Base-by-base conservation (phyloP, 2,888 invertebrate genomes). In the Julus scanicus region DNA sequence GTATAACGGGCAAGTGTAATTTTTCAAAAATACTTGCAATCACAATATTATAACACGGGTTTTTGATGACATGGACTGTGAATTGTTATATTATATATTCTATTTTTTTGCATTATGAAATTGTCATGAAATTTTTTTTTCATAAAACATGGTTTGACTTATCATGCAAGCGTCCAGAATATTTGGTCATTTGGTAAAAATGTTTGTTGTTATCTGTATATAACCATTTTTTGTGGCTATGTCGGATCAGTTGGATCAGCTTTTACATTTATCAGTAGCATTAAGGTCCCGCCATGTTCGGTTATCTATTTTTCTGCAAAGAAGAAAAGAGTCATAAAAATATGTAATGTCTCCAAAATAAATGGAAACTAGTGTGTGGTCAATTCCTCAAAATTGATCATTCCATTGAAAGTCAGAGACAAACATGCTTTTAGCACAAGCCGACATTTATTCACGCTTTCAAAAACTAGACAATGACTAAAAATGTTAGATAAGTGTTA, bases 311-410 rank as follows among this genome's bases (percentile, higher is more conserved):
- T 57, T n/a, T 63, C 57, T 63, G 57, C 2, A 63, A n/a, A 63
- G n/a, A 63, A n/a, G n/a, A 57, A 63, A 63, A 6, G 57, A 63
- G 57, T 63, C 57, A 63, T 63, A 63, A 63, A 63, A 63, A 63
- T 63, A 63, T 63, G 57, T n/a, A 63, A 63, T 63, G 57, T 63
- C 57, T 63, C 57, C 57, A 63, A 63, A 63, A 63, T 63, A 63
- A 63, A 63, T 63, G 57, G 57, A 63, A 63, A 63, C 57, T n/a
- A 15, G 57, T 63, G 57, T 63, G 57, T 63, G 57, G 57, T 63
- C 57, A 63, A 15, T 63, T 11, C n/a, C 57, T 63, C 57, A 63
- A 63, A 63, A 63, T n/a, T 63, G 57, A 63, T 63, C 57, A 63
- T 63, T 63, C 57, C 57, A 63, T n/a, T 63, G 57, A 63, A 63